phyloP scores from a whole-genome alignment of 2,113 vertebrate species.

The Nothobranchius furzeri region DNA sequence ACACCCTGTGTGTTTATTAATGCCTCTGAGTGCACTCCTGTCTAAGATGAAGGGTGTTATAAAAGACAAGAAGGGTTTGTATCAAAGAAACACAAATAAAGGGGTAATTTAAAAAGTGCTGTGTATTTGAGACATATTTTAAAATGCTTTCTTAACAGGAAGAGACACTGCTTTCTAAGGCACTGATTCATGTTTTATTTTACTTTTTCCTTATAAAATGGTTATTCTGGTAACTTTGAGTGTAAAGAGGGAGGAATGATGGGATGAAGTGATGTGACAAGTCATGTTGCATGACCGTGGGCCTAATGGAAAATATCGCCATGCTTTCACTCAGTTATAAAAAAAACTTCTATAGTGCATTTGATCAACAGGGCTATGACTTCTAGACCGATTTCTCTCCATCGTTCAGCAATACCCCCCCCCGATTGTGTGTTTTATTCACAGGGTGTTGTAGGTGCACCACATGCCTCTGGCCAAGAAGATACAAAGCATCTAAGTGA shows the following conservation, averaged over 20 bases:
- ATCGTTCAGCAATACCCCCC: no score
- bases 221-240: slow-evolving; percentile 23
- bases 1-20: background rate
- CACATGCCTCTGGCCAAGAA: background rate
- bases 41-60: background rate
- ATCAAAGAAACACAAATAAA: slow-evolving; percentile 1
- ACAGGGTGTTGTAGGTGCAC: background rate
- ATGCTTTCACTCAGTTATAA: background rate
- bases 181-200: slow-evolving; percentile 18
- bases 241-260: slow-evolving; percentile 20
- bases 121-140: background rate
- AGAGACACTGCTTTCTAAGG: background rate
- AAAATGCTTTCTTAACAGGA: background rate
- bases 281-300: background rate
- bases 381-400: background rate
- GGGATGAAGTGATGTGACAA: slow-evolving; percentile 6
- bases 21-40: background rate
- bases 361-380: background rate
- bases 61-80: background rate
- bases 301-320: background rate
- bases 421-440: no score
- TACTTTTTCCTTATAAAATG: background rate
- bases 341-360: background rate
- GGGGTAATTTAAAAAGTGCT: slow-evolving; percentile 1
- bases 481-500: slow-evolving; percentile 10